Conservation (phyloP, 2,113 vertebrate species). For the Noctilio leporinus region DNA sequence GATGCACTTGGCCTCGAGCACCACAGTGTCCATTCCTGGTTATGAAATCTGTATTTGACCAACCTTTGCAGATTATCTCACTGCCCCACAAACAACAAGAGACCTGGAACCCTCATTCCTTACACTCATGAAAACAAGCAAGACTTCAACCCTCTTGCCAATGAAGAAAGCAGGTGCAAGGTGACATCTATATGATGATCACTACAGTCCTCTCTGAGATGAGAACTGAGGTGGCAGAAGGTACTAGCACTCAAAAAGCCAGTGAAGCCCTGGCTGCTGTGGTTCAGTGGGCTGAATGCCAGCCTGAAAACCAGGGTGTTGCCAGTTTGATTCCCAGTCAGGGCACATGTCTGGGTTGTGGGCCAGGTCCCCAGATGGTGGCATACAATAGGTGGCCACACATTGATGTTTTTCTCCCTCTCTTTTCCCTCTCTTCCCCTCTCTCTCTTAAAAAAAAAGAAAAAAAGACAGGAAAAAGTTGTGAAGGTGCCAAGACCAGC, state of each 20-base stretch:
- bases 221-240: neutral
- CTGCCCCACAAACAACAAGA: neutral
- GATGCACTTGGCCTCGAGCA: neutral
- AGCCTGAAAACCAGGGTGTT: too few relatives aligned
- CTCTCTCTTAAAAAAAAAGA: too few relatives aligned
- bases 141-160: neutral
- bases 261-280: too few relatives aligned
- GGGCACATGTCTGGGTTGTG: too few relatives aligned
- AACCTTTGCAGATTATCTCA: neutral
- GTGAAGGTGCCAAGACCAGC: neutral
- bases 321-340: too few relatives aligned
- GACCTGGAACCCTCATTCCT: neutral
- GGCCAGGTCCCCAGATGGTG: too few relatives aligned
- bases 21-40: neutral
- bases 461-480: too few relatives aligned
- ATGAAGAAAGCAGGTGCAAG: neutral
- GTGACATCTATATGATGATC: accelerated
- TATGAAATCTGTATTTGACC: neutral
- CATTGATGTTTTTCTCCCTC: too few relatives aligned
- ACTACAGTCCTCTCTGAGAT: neutral
- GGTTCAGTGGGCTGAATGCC: too few relatives aligned
- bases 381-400: too few relatives aligned
- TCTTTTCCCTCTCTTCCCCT: too few relatives aligned
- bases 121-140: neutral
- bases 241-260: neutral